Conservation (phyloP, 2,113 vertebrate genomes). For the Alligator sinensis region DNA sequence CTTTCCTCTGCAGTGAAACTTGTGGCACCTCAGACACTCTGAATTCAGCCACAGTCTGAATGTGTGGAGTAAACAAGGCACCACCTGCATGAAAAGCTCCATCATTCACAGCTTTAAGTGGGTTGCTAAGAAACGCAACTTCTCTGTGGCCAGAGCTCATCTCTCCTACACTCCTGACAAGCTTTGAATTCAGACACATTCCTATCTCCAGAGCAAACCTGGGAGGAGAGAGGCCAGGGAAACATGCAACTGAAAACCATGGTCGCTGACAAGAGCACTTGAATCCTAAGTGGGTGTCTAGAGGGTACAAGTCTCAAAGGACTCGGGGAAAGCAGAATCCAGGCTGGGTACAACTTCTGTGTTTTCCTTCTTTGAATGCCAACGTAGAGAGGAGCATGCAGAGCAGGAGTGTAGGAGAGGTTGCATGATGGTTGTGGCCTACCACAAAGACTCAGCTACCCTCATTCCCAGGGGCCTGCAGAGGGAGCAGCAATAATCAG, state of each 20-base stretch:
- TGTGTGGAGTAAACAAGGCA: background rate
- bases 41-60: background rate
- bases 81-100: background rate
- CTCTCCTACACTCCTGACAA: too few species aligned
- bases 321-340: too few species aligned
- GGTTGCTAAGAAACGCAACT: background rate
- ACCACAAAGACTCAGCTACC: background rate
- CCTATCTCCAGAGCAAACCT: background rate
- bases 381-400: background rate
- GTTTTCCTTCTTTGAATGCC: background rate
- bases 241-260: too few species aligned
- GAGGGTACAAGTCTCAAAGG: background rate
- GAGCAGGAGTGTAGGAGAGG: background rate
- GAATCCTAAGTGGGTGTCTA: background rate
- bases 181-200: background rate
- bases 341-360: too few species aligned
- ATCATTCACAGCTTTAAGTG: background rate
- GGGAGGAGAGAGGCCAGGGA: accelerated
- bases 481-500: too few species aligned
- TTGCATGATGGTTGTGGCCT: background rate
- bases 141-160: too few species aligned
- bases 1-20: background rate
- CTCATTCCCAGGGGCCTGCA: background rate
- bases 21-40: background rate
- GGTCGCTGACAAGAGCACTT: background rate